Evolutionary conservation across 1,140 invertebrate species (phyloP), one percentile per base, ranked within the genome.

Genomic region (Diploscapter pachys): DNA sequence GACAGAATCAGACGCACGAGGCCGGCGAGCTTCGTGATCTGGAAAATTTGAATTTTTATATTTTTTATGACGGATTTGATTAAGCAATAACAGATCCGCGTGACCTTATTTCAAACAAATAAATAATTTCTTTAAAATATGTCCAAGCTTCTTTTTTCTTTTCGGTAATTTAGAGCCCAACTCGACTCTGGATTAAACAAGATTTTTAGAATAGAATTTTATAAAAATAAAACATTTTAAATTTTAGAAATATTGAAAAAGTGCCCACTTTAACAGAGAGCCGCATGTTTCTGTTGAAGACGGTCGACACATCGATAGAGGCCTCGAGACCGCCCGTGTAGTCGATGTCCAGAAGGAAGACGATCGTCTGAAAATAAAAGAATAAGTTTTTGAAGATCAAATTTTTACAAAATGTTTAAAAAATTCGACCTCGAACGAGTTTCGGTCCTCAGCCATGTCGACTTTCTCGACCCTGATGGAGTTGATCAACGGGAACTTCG

Each of bases 311-410:
- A 87, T 95, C 93, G 75, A 96, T 91, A 65, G 92, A 92, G 63
- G 95, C 89, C 80, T 92, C 91, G 88, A 96, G 96, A 80, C 93
- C 94, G 74, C 94, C 94, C 72, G 90, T 90, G 84, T 97, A 97
- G 76, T 94, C 91, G 66, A 97, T 85, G 83, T 95, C 92, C 72
- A 95, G 87, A 66, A 90, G 88, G 54, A 97, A 87, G 86, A 93
- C 93, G 5, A 96, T 85, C n/a, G 84, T 81, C 85, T 87, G 72
- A 5, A 80, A 77, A 72, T 11, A 31, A 31, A 31, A 31, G 31
- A 31, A 31, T 31, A 31, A 31, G 31, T 31, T 31, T 31, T 31
- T 31, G 31, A 31, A 31, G 31, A 31, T 31, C 31, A 31, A 31
- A 31, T 31, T 31, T 31, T 31, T 31, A 31, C 31, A 31, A 31